Evolutionary conservation across 1,140 invertebrate species (phyloP), one percentile per base, ranked within the genome.

Genomic region (Temnothorax curvispinosus): DNA sequence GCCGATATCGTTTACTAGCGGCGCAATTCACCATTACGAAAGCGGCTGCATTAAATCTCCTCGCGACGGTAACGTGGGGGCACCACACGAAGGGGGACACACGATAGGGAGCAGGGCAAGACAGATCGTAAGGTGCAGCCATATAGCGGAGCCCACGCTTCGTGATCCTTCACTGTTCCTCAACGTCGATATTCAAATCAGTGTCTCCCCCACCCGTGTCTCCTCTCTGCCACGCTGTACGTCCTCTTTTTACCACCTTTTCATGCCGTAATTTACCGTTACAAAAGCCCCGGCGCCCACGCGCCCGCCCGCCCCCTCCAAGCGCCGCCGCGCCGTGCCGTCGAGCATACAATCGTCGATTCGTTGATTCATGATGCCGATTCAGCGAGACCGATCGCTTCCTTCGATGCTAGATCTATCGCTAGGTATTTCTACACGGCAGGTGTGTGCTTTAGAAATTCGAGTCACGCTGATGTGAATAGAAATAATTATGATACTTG

Each of bases 181-280:
- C 87, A 84, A 89, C 89, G 89, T 91, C 91, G 86, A 92, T 92
- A 92, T 92, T 92, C 91, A 89, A 92, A 91, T 92, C 88, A 82
- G 62, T 77, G 87, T 74, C 81, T 89, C 89, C 89, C 85, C 75
- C 84, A 86, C 74, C 72, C 47, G 38, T 80, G 80, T 78, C 65
- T 62, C 71, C 84, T 69, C 76, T 60, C 82, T 82, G 71, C 77
- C 72, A 77, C 58, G 56, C 38, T 58, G 87, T 50, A 74, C 88
- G 91, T 92, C 87, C 91, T 89, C 89, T 92, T 92, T 92, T 91
- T 90, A 88, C 77, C 89, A 90, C 76, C 89, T 90, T 90, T 90
- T 82, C 87, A 89, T 60, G 64, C 82, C 52, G 86, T 88, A 90
- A 86, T 90, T 90, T 86, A 90, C 89, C 89, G 89, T 90, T 90